Evolutionary conservation across 2,888 invertebrate genomes (phyloP), one percentile per base, ranked within the genome.

Genomic region (Sesia bembeciformis): DNA sequence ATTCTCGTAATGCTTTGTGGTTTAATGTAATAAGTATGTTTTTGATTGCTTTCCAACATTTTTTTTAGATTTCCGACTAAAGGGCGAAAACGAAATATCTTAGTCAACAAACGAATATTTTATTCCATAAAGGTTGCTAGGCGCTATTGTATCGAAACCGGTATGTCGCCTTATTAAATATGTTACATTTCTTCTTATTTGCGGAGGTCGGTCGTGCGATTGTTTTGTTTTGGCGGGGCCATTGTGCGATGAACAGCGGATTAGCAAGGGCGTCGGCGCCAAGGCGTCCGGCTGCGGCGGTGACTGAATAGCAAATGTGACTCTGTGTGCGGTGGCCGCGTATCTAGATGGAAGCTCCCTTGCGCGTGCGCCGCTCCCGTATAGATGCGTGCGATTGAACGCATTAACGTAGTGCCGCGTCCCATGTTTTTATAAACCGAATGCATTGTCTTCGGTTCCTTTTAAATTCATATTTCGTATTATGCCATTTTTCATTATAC

Each of bases 201-300:
- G 55, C 57, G 63, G 58, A 62, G 64, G 64, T 62, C 65, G 55
- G 57, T 57, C 51, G 60, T 61, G 64, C 64, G 57, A 56, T 61
- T 58, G 70, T 78, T 80, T 79, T 77, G 63, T 78, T 81, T 79
- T 76, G 68, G 72, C 63, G 62, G 59, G 61, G 63, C 68, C 69
- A 71, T 77, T 74, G 77, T 76, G 78, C 81, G 83, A 81, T 80
- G 82, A 78, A 78, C 78, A 76, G 63, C 65, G 84, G 84, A 83
- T 87, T 84, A 85, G 84, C 86, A 81, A 75, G 76, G 72, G 72
- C 72, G 72, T 71, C 79, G 86, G 87, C 86, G 87, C 85, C 86
- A 74, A 67, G 63, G 68, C 68, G 66, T 74, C 70, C 72, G 66
- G 65, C 60, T 62, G 58, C 63, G 60, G 66, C 66, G 68, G 72